Base-by-base conservation (phyloP, 2,113 vertebrate genomes). In the Onychostoma macrolepis region DNA sequence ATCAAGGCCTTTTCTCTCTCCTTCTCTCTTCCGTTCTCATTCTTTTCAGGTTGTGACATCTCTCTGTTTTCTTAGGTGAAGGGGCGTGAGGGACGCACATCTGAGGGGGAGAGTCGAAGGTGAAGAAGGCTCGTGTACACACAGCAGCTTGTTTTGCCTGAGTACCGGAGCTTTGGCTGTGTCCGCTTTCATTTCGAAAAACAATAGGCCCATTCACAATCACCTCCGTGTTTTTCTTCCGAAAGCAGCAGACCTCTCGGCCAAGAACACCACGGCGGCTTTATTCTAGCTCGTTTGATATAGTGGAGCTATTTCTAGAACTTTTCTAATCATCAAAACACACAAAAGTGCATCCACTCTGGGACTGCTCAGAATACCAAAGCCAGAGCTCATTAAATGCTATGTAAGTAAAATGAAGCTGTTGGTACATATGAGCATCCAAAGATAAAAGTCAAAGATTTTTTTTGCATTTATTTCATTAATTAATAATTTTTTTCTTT, bases 141-240 rank as follows among this genome's bases (percentile, higher is more conserved):
- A 69, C 45, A 63, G 17, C 9, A 5, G 67, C 48, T 83, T 83
- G 80, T 45, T 82, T 65, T 45, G 26, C 58, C 17, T 17, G 63
- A 71, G 81, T 33, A 13, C 28, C 4, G 6, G 21, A 83, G 91
- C 88, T 88, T 85, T 89, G 65, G 65, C 41, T 84, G 67, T 74
- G 83, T 76, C 38, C 63, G 67, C 78, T 84, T 88, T 92, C 50
- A 79, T 89, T 79, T 21, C 84, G 86, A 89, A 84, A 78, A 89
- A 89, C 92, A 93, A 93, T 89, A 87, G 88, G 83, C 90, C 90
- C 76, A 91, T 90, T 93, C 74, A 87, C 78, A 75, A 79, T 84
- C 65, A 75, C 85, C 53, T 33, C 38, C 2, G 21, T 13, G 26
- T 67, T 87, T 86, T 82, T 69, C 67, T 33, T 58, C 24, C n/a